Base-by-base conservation (phyloP, 2,888 invertebrate genomes). In the Drosophila ustulata region DNA sequence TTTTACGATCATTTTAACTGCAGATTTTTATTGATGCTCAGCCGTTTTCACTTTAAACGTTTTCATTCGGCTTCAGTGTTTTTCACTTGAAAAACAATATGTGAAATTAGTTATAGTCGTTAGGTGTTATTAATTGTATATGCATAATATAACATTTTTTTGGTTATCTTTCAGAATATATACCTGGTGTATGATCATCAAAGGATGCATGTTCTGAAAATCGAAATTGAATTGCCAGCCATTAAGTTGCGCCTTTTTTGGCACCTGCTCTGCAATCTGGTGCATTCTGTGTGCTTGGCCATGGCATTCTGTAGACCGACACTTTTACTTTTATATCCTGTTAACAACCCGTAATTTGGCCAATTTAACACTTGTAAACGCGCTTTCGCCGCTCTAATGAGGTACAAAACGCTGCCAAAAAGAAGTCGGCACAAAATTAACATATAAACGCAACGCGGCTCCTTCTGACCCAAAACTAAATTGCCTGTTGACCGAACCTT, bases 281-380 rank as follows among this genome's bases (percentile, higher is more conserved):
- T 75, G 51, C 28, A 41, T 70, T 62, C 46, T 28, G 56, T 49
- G 55, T 49, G 4, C 18, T 45, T 37, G 30, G 5, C 7, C 7
- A 7, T 30, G 30, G 18, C 18, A 18, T 18, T 30, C 7, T 58
- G 37, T 28, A 8, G 52, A 41, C 75, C 73, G 77, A 88, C 83
- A 84, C 83, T 84, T 84, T 84, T 84, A 84, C 83, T 84, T 84
- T 88, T 84, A 78, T 88, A 84, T 88, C 88, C 88, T 88, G 83
- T 88, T 84, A 84, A 84, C 83, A 85, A 83, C 87, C 87, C 67
- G 32, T 79, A 89, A 89, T 89, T 87, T 87, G 80, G 74, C 69
- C 90, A 88, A 88, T 89, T 89, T 89, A 89, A 87, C 88, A 89
- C 88, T 89, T 87, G 79, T 81, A 85, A 85, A 87, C 71, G 78